These are phyloP conservation scores for Drosophila equinoxialis DNA, from an alignment of 1,140 invertebrate species.

Conservation along the genomic window DNA sequence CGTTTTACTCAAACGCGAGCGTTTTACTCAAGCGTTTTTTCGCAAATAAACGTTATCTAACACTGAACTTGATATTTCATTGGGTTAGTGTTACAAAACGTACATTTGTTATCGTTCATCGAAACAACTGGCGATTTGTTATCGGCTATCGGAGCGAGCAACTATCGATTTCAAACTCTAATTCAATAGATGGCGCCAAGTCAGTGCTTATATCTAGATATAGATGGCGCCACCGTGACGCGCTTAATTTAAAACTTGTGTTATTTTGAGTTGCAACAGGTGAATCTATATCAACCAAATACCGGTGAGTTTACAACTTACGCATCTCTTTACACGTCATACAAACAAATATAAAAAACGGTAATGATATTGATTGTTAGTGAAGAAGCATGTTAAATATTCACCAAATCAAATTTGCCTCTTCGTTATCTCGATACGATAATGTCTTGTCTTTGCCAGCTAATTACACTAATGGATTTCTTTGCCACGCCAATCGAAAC, in stretches of 20 bases:
- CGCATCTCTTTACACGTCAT: conserved; percentile 19
- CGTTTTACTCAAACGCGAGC: too few species aligned
- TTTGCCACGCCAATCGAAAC: conserved; percentile 51
- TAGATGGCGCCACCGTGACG: conserved; percentile 38
- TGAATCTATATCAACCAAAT: too few species aligned
- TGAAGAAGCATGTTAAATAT: conserved; percentile 52
- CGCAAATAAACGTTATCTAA: conserved; percentile 2
- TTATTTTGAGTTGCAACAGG: conserved; percentile 15
- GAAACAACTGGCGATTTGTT: too few species aligned
- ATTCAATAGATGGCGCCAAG: not conserved
- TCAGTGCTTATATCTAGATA: not conserved
- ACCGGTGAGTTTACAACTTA: not conserved
- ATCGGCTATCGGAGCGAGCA: too few species aligned
- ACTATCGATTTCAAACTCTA: too few species aligned
- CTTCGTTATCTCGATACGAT: not conserved
- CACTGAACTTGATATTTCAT: not conserved
- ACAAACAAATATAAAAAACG: not conserved
- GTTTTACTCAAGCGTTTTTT: not conserved
- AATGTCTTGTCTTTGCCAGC: conserved; percentile 12
- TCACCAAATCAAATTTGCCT: conserved; percentile 23
- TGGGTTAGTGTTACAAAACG: not conserved
- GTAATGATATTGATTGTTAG: conserved; percentile 58
- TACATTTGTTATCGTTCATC: too few species aligned
- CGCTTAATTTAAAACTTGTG: conserved; percentile 38
- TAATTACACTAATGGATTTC: conserved; percentile 68